phyloP scores from a whole-genome alignment of 2,797 vertebrate genomes.

The Heteromormyrus szaboi region DNA sequence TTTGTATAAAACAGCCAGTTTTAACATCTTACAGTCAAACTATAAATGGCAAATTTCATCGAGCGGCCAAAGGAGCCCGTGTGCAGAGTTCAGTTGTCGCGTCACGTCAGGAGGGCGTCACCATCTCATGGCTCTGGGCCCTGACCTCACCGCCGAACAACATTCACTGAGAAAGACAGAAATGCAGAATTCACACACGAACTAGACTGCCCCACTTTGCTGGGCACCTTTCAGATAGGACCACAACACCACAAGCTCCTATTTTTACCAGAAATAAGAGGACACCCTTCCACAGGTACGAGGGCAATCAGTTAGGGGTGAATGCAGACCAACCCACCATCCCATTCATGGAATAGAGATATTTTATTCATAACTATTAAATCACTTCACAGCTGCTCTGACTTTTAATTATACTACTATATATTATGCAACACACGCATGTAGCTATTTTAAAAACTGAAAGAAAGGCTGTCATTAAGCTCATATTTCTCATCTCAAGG shows the following conservation, averaged over 20 bases:
- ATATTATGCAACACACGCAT: not conserved
- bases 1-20: not conserved
- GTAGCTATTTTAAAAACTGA: not conserved
- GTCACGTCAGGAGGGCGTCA: not conserved
- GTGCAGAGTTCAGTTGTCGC: not conserved
- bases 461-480: not conserved
- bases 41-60: not conserved
- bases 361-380: slow-evolving; percentile 9
- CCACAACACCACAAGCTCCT: not conserved
- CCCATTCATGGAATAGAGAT: not conserved
- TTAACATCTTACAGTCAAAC: not conserved
- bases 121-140: not conserved
- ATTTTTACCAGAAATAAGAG: not conserved
- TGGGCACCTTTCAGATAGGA: not conserved
- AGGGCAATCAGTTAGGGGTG: not conserved
- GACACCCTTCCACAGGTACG: not conserved
- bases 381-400: not conserved
- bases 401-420: not conserved
- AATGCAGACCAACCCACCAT: not conserved
- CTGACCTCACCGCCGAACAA: not conserved
- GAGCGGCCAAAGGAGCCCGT: not conserved
- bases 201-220: not conserved
- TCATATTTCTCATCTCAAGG: not conserved
- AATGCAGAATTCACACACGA: not conserved
- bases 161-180: not conserved